These are phyloP conservation scores for Ceratina calcarata DNA, from an alignment of 1,140 invertebrate genomes.

Conservation along the genomic window DNA sequence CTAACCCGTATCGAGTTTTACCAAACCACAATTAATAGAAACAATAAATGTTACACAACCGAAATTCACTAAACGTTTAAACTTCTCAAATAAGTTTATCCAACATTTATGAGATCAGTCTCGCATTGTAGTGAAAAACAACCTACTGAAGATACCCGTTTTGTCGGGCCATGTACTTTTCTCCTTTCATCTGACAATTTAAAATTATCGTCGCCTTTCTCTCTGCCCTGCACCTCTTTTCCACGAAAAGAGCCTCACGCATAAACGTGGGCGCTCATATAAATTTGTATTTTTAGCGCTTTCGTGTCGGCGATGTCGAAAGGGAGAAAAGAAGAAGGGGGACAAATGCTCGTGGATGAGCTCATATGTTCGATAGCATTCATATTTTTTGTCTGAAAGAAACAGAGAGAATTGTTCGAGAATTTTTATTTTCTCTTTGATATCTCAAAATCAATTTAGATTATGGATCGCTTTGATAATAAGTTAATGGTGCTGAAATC, in stretches of 20 bases:
- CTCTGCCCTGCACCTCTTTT: background rate
- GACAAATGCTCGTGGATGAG: slow-evolving; percentile 71
- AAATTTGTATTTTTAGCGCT: slow-evolving; percentile 58
- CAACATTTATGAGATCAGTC: background rate
- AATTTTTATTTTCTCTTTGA: background rate
- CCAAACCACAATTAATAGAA: background rate
- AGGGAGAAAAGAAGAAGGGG: slow-evolving; percentile 64
- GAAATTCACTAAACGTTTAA: background rate
- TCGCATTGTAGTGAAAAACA: background rate
- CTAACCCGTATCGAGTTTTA: background rate
- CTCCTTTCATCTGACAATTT: slow-evolving; percentile 14
- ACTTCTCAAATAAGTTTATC: background rate
- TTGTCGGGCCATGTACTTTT: background rate
- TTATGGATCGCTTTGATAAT: background rate
- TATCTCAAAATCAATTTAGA: background rate
- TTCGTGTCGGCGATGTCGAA: slow-evolving; percentile 41
- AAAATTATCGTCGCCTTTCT: slow-evolving; percentile 39
- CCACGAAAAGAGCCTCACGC: background rate
- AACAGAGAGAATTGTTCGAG: background rate
- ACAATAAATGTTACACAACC: background rate
- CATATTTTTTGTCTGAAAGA: background rate
- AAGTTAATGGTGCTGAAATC: background rate
- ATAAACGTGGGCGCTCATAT: slow-evolving; percentile 20
- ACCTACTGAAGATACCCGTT: no score
- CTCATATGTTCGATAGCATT: slow-evolving; percentile 50